Base-by-base conservation (phyloP, 2,113 vertebrate genomes). In the Macquaria ambigua region DNA sequence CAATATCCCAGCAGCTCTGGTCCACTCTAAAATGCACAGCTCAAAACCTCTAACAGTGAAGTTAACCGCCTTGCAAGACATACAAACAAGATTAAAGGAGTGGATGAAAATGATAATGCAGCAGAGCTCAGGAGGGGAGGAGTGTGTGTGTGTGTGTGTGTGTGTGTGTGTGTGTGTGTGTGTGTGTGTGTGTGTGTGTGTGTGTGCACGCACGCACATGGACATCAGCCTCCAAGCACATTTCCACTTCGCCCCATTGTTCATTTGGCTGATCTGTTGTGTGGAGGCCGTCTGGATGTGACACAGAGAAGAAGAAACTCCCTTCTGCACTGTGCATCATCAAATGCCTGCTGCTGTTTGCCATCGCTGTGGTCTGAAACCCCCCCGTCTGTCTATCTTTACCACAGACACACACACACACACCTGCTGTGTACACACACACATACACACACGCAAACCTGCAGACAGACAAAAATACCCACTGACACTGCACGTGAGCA, bases 341-440 rank as follows among this genome's bases (percentile, higher is more conserved):
- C 82, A 87, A 88, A 91, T 82, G 59, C 81, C 79, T 76, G 52
- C 86, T 77, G 64, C 78, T 85, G 84, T 89, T 82, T 78, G 78
- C 78, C 18, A 50, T 83, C 37, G 31, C 74, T 79, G 64, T 11
- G 21, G 80, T 77, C 61, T 88, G 80, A 89, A 90, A 81, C 63
- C 71, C 63, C 71, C 80, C 71, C 50, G 21, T 84, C 83, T 82
- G 77, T 77, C 81, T 79, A 25, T 74, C 21, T 10, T 69, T 67
- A 75, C 48, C 48, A 71, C 71, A 86, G 23, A 70, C 66, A 62
- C 64, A 23, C 50, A 80, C 50, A 80, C 63, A 71, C 14, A 15
- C 48, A 31, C 41, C 46, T 68, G 43, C 50, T 56, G 9, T 15
- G 62, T 7, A 59, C 21, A 41, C 34, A 64, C 23, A 80, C 1